A percentile compares a stretch with the other conserved stretches of the same genome.
These are phyloP conservation scores for Aphelenchoides bicaudatus DNA, from an alignment of 2,888 invertebrate genomes.

Conservation along the genomic window DNA sequence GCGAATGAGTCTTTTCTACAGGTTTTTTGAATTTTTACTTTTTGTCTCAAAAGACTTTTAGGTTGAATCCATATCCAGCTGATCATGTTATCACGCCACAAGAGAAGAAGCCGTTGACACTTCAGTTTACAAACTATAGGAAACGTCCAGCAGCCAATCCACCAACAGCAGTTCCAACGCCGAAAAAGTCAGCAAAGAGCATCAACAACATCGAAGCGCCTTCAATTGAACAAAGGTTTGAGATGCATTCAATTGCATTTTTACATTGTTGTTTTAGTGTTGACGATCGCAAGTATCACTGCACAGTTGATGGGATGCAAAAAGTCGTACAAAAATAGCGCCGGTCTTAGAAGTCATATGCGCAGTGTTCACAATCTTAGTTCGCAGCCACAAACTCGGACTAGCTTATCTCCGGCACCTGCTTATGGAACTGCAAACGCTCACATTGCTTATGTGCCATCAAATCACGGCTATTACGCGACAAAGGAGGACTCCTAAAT, in stretches of 20 bases:
- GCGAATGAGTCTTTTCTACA: not conserved
- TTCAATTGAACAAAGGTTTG: conserved; percentile 13
- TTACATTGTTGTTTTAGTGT: conserved; percentile 21
- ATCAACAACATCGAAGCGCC: not conserved
- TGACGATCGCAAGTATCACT: conserved; percentile 24
- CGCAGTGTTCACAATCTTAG: not conserved
- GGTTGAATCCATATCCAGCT: not conserved
- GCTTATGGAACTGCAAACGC: not conserved
- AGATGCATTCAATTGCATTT: not conserved
- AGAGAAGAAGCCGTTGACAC: conserved; percentile 4
- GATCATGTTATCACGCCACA: not conserved
- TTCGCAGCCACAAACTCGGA: not conserved
- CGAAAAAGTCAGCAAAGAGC: conserved; percentile 1
- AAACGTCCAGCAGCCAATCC: conserved; percentile 19
- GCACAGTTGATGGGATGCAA: conserved; percentile 28
- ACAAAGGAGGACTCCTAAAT: not conserved
- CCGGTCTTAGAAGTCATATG: conserved; percentile 23
- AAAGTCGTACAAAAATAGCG: conserved; percentile 23
- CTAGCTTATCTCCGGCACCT: not conserved
- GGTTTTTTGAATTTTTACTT: not conserved
- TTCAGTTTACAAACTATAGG: conserved; percentile 25
- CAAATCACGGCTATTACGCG: not conserved
- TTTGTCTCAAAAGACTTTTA: not conserved
- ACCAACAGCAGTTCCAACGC: not conserved
- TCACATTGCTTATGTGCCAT: not conserved